These are phyloP conservation scores for Aix galericulata DNA, from an alignment of 2,113 vertebrate species.

Conservation along the genomic window DNA sequence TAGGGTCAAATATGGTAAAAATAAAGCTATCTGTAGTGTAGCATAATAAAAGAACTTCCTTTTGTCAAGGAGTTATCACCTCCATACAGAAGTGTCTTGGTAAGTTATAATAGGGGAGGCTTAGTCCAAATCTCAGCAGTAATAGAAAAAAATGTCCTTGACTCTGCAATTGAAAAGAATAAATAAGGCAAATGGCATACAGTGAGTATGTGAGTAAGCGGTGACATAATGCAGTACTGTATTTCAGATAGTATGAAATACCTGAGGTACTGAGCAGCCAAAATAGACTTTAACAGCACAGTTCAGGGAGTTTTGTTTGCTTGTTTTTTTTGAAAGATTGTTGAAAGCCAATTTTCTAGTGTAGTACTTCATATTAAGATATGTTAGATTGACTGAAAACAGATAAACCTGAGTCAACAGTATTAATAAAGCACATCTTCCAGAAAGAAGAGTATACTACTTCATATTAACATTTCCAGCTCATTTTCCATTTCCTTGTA, in stretches of 20 bases:
- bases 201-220: background rate
- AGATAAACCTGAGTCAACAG: background rate
- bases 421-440: background rate
- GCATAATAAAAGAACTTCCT: background rate
- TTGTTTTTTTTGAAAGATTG: background rate
- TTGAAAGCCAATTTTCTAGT: background rate
- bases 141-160: background rate
- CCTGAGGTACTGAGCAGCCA: background rate
- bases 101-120: background rate
- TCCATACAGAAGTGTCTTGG: background rate
- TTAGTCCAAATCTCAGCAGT: background rate
- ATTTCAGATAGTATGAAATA: background rate
- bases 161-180: background rate
- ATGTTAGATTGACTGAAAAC: background rate
- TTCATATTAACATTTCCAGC: background rate
- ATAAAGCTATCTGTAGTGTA: rapidly evolving
- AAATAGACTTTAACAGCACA: background rate
- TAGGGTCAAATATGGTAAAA: background rate
- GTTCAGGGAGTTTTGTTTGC: rapidly evolving
- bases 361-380: background rate
- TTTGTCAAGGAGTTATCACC: background rate
- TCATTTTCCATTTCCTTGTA: background rate
- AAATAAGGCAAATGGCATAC: background rate
- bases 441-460: background rate
- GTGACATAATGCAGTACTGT: background rate